These are phyloP conservation scores for Epirrhoe alternata DNA, from an alignment of 2,888 invertebrate species.

Conservation along the genomic window DNA sequence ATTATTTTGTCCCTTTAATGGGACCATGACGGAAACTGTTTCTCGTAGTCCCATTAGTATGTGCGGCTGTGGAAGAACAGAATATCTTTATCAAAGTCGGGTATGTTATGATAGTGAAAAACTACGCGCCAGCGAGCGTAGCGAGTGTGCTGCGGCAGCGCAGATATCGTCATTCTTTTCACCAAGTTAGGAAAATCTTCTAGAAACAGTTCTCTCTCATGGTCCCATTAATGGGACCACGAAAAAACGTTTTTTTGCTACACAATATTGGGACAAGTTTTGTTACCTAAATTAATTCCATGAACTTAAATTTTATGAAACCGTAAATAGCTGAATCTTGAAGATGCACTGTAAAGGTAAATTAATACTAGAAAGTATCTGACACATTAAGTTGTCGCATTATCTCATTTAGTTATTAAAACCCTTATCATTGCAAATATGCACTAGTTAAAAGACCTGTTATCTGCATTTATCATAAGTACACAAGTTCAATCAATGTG, in stretches of 20 bases:
- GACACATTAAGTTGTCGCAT: background rate
- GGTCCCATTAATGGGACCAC: no score
- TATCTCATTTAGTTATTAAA: background rate
- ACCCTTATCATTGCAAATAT: conserved; percentile 3
- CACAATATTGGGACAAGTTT: background rate
- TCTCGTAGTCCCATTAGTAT: no score
- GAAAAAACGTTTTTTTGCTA: background rate
- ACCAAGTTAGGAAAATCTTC: no score
- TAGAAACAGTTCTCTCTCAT: no score
- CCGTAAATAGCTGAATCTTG: background rate
- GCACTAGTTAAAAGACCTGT: background rate
- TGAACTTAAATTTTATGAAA: background rate
- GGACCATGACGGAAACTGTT: no score
- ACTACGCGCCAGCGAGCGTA: no score
- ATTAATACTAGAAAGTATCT: background rate
- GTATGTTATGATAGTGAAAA: no score
- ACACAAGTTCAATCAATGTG: background rate
- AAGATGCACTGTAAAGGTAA: background rate
- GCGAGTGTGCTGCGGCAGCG: no score
- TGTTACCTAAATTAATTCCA: background rate
- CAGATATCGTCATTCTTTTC: no score
- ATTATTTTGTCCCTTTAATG: no score
- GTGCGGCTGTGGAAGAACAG: no score
- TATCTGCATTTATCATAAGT: background rate
- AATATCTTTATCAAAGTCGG: no score